These are phyloP conservation scores for Colletes gigas DNA, from an alignment of 1,140 invertebrate species.

Conservation along the genomic window DNA sequence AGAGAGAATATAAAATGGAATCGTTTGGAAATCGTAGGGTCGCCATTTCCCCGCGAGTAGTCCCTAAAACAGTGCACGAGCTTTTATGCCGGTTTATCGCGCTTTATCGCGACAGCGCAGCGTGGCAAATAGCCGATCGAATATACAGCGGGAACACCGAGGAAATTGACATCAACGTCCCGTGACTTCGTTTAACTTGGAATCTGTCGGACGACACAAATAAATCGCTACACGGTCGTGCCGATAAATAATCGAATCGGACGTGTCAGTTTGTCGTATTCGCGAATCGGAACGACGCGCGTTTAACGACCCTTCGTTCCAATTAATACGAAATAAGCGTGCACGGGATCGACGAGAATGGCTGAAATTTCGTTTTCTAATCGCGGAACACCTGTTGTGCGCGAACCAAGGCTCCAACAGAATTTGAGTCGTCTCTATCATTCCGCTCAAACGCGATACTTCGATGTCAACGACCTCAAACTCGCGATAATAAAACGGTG, in stretches of 20 bases:
- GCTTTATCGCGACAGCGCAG: constrained; percentile 27
- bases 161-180: constrained; percentile 51
- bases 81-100: constrained; percentile 10
- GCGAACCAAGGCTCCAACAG: too few relatives aligned
- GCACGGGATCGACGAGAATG: background rate
- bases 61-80: background rate
- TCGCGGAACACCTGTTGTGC: background rate
- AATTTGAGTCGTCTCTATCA: too few relatives aligned
- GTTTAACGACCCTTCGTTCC: constrained; percentile 5
- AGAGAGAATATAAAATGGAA: too few relatives aligned
- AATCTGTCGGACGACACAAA: constrained; percentile 35
- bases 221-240: constrained; percentile 43
- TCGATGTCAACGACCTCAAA: background rate
- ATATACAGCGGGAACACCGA: constrained; percentile 46
- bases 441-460: background rate
- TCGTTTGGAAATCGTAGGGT: too few relatives aligned
- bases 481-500: background rate
- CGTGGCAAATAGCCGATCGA: constrained; percentile 44
- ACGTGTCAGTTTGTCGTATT: constrained; percentile 6
- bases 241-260: constrained; percentile 45
- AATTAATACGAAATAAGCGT: background rate
- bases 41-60: too few relatives aligned
- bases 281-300: background rate
- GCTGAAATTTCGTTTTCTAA: background rate
- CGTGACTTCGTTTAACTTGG: constrained; percentile 45